phyloP scores from a whole-genome alignment of 37 sponge, comb jelly and placozoan genomes.

The Spongia lamella region DNA sequence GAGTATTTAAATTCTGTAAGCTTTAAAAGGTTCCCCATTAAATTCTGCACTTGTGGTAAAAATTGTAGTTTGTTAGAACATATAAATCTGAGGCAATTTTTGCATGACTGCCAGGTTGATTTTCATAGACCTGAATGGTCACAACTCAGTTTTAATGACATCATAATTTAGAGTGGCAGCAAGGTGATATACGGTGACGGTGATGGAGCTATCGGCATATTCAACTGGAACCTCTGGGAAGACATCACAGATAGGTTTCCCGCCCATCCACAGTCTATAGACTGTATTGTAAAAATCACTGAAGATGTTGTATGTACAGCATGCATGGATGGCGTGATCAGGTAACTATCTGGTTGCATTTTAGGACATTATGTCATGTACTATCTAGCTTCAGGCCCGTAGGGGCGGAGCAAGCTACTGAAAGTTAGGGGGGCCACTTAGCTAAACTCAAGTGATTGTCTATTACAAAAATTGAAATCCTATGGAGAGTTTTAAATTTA shows the following conservation, averaged over 20 bases:
- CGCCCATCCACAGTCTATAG: constrained; percentile 54
- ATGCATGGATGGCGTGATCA: constrained; percentile 84
- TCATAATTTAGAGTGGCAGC: constrained; percentile 46
- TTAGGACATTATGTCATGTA: no score
- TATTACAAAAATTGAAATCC: no score
- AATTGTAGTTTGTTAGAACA: not conserved
- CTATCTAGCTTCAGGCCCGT: no score
- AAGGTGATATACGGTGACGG: constrained; percentile 94
- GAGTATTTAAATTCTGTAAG: no score
- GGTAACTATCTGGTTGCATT: no score
- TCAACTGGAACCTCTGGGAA: constrained; percentile 89
- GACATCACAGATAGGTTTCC: constrained; percentile 86
- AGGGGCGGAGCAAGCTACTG: no score
- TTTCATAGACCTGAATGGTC: not conserved
- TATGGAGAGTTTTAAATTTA: no score
- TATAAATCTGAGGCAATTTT: not conserved
- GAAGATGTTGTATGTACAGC: constrained; percentile 79
- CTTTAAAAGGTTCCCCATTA: no score
- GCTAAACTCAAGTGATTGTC: no score
- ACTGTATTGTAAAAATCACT: constrained; percentile 47
- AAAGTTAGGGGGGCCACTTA: no score
- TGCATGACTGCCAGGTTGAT: not conserved
- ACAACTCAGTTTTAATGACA: not conserved
- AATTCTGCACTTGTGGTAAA: no score
- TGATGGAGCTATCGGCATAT: constrained; percentile 76